These are phyloP conservation scores for Leptinotarsa tumamoca DNA, from an alignment of 2,888 invertebrate genomes.

Conservation along the genomic window DNA sequence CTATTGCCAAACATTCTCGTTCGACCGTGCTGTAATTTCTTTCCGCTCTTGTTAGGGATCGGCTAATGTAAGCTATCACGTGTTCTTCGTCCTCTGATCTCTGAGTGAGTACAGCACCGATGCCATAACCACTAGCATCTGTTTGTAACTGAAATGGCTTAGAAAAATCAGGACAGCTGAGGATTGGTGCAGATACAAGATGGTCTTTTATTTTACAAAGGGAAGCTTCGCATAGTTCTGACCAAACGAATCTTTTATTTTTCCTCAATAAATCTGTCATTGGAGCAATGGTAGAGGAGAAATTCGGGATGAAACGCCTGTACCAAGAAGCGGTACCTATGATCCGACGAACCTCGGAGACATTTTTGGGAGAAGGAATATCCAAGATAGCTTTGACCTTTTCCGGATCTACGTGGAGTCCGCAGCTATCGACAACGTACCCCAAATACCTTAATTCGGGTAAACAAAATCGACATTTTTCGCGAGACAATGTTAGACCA, in stretches of 20 bases:
- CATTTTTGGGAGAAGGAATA: conserved; percentile 27
- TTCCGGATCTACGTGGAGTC: not conserved
- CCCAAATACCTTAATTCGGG: not conserved
- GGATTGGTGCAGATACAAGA: not conserved
- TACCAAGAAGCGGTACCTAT: conserved; percentile 40
- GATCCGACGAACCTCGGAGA: conserved; percentile 33
- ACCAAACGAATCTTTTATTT: conserved; percentile 12
- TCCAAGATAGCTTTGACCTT: not conserved
- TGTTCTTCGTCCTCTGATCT: not conserved
- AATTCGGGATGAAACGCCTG: conserved; percentile 37
- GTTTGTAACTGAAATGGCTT: not conserved
- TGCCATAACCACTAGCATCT: not conserved
- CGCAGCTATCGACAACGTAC: not conserved
- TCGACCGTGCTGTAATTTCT: not conserved
- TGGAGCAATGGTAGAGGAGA: conserved; percentile 31
- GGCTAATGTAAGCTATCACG: not conserved
- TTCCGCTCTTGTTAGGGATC: not conserved
- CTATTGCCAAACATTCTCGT: not conserved
- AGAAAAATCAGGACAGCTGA: not conserved
- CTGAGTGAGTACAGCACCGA: not conserved
- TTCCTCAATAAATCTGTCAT: conserved; percentile 33
- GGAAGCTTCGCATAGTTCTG: too few species aligned
- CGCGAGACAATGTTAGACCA: not conserved
- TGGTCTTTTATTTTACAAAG: not conserved
- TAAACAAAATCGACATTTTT: not conserved